A percentile compares a stretch with the other conserved stretches of the same genome.
phyloP scores from a whole-genome alignment of 2,888 invertebrate species.

The Venusia cambrica region DNA sequence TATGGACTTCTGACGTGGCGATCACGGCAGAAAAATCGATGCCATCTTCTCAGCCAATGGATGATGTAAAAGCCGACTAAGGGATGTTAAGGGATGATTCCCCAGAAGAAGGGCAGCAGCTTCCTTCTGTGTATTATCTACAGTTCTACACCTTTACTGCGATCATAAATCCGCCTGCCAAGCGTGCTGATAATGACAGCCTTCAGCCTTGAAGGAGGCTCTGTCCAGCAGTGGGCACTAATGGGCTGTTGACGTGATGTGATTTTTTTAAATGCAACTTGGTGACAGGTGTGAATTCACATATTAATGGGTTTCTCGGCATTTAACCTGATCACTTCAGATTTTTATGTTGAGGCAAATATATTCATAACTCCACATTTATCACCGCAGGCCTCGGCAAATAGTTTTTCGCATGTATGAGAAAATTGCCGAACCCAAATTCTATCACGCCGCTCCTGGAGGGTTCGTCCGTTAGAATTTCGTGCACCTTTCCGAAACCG shows the following conservation, averaged over 20 bases:
- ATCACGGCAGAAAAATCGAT: too few relatives aligned
- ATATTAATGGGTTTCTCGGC: constrained; percentile 54
- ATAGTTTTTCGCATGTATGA: constrained; percentile 71
- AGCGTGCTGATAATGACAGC: too few relatives aligned
- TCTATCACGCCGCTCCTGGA: constrained; percentile 60
- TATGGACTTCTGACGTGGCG: too few relatives aligned
- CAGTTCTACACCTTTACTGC: too few relatives aligned
- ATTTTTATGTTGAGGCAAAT: constrained; percentile 64
- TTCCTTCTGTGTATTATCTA: too few relatives aligned
- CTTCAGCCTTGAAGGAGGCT: too few relatives aligned
- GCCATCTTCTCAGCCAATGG: too few relatives aligned
- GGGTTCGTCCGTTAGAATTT: constrained; percentile 64
- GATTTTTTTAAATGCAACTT: constrained; percentile 26
- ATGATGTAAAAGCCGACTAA: too few relatives aligned
- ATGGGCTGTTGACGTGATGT: constrained; percentile 54
- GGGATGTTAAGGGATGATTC: too few relatives aligned
- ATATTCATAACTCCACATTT: constrained; percentile 77
- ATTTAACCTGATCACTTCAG: constrained; percentile 69
- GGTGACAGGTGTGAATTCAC: constrained; percentile 47
- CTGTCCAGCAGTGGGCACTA: constrained; percentile 41
- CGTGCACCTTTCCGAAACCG: constrained; percentile 74
- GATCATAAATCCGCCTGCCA: too few relatives aligned
- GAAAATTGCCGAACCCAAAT: constrained; percentile 69
- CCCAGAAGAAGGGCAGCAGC: too few relatives aligned
- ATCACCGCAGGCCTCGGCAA: constrained; percentile 61